Evolutionary conservation across 2,888 invertebrate species (phyloP).

Genomic region (Parascotia fuliginaria): DNA sequence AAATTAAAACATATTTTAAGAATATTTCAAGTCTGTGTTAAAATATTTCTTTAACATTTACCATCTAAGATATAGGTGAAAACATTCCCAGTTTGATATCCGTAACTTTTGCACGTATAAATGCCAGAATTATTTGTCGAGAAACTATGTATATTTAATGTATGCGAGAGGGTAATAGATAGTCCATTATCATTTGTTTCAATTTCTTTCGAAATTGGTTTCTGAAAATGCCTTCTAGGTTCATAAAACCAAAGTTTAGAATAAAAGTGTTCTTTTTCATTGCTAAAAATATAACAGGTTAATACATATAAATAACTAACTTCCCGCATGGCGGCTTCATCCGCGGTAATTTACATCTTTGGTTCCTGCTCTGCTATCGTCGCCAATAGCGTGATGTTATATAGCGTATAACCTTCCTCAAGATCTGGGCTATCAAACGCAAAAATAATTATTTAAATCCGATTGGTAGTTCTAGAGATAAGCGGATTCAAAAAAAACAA

Average conservation of each 20-base stretch:
- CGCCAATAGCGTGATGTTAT: too few species aligned
- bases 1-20: background rate
- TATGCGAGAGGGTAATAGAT: slow-evolving; percentile 31
- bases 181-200: slow-evolving; percentile 11
- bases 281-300: slow-evolving; percentile 17
- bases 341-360: too few species aligned
- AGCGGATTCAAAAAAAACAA: too few species aligned
- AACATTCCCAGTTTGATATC: slow-evolving; percentile 1
- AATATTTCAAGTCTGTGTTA: too few species aligned
- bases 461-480: too few species aligned
- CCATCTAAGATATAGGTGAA: slow-evolving; percentile 37
- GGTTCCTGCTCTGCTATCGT: too few species aligned
- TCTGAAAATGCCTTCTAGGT: slow-evolving; percentile 27
- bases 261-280: slow-evolving; percentile 22
- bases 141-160: slow-evolving; percentile 40
- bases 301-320: too few species aligned
- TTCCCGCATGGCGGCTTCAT: too few species aligned
- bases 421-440: too few species aligned
- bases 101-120: slow-evolving; percentile 40
- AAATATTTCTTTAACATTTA: slow-evolving; percentile 10
- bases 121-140: slow-evolving; percentile 44
- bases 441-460: too few species aligned
- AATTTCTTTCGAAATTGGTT: slow-evolving; percentile 14
- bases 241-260: slow-evolving; percentile 46
- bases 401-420: too few species aligned